These are phyloP conservation scores for Subanguina moxae DNA, from an alignment of 1,140 invertebrate genomes.

Conservation along the genomic window DNA sequence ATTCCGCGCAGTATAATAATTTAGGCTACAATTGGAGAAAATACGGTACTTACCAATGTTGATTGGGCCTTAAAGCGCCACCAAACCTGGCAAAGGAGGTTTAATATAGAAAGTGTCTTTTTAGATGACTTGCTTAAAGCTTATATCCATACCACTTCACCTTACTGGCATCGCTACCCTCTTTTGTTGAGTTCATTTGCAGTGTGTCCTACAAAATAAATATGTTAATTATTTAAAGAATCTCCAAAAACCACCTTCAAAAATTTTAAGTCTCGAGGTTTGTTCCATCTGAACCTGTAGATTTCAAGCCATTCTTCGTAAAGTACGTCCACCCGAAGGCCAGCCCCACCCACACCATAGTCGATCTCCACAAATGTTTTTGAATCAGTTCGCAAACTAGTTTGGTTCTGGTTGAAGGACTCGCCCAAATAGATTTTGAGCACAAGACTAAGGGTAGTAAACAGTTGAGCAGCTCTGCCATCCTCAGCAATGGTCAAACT, in stretches of 20 bases:
- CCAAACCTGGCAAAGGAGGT: too few relatives aligned
- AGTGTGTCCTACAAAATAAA: too few relatives aligned
- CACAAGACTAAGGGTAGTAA: not conserved
- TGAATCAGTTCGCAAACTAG: not conserved
- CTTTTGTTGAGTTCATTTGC: too few relatives aligned
- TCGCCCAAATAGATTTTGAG: not conserved
- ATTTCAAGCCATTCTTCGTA: not conserved
- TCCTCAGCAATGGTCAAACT: not conserved
- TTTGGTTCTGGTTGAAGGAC: not conserved
- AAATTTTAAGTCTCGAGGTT: not conserved
- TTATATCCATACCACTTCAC: too few relatives aligned
- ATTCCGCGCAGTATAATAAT: too few relatives aligned
- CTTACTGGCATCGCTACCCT: too few relatives aligned
- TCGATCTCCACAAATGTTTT: not conserved
- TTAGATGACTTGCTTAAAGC: too few relatives aligned
- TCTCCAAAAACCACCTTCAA: not conserved
- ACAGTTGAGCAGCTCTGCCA: not conserved
- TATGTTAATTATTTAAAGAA: not conserved
- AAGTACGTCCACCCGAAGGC: not conserved
- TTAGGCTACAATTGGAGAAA: too few relatives aligned
- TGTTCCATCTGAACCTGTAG: constrained; percentile 6
- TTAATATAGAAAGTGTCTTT: too few relatives aligned
- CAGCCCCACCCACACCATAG: not conserved
- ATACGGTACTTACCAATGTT: too few relatives aligned
- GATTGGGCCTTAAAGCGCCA: too few relatives aligned